phyloP scores from a whole-genome alignment of 2,113 vertebrate genomes.

The Oreotragus oreotragus region DNA sequence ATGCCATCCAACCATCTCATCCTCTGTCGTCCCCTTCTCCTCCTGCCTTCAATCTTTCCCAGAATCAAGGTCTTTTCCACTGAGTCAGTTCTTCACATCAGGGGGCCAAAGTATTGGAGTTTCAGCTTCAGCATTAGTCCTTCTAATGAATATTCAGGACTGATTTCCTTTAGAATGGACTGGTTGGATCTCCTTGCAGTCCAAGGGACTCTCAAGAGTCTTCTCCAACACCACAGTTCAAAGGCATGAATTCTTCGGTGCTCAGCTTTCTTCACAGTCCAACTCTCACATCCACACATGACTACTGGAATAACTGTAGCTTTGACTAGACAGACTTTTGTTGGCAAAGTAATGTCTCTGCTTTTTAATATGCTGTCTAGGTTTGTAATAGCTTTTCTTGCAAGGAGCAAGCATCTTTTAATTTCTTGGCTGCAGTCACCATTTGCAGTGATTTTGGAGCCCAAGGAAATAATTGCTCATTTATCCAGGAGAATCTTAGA shows the following conservation, averaged over 20 bases:
- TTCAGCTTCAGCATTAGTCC: not conserved
- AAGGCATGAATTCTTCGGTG: not conserved
- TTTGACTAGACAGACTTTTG: not conserved
- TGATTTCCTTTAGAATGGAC: not conserved
- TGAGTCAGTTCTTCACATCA: not conserved
- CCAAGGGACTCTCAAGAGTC: not conserved
- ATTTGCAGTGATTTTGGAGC: not conserved
- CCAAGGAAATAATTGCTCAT: not conserved
- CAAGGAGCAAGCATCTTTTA: not conserved
- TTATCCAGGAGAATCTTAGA: not conserved
- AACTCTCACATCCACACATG: not conserved
- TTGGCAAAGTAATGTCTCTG: not conserved
- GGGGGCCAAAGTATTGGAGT: not conserved
- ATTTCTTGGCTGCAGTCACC: not conserved
- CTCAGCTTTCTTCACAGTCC: not conserved
- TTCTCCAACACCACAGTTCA: not conserved
- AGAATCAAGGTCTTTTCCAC: not conserved
- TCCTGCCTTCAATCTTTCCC: not conserved
- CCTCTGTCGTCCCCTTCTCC: not conserved
- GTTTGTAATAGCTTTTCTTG: not conserved
- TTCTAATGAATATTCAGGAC: not conserved
- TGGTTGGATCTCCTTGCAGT: not conserved
- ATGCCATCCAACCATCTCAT: not conserved
- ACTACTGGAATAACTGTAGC: not conserved
- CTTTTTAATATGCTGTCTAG: not conserved